A percentile compares a stretch with the other conserved stretches of the same genome.
Evolutionary conservation across 2,113 vertebrate genomes (phyloP).

Genomic region (Lontra canadensis): DNA sequence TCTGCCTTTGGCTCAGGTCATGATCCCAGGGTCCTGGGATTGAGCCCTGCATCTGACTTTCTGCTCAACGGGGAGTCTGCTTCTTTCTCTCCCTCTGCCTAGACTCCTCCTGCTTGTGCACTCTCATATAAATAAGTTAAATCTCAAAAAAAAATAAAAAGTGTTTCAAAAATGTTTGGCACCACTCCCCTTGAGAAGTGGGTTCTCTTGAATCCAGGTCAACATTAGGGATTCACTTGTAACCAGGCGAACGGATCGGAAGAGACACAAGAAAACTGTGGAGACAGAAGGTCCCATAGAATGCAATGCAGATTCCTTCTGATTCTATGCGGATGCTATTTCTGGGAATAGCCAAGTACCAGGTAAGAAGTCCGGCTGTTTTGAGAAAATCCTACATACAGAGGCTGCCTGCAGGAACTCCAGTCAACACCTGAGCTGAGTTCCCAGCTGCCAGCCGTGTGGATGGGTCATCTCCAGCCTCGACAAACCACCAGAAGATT

Average conservation of each 20-base stretch:
- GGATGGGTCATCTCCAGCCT: neutral
- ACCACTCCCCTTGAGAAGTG: neutral
- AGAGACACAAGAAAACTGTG: neutral
- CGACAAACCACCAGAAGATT: neutral
- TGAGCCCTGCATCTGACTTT: neutral
- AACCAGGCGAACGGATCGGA: neutral
- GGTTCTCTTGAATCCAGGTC: neutral
- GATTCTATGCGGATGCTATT: neutral
- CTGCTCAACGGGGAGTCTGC: neutral
- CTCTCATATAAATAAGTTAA: neutral
- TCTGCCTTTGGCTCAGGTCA: neutral
- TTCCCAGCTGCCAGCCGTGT: neutral
- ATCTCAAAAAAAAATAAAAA: neutral
- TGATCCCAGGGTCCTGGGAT: neutral
- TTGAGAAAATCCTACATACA: neutral
- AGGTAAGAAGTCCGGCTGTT: neutral
- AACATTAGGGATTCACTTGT: neutral
- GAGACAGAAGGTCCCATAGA: neutral
- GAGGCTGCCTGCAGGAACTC: neutral
- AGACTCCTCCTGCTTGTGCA: neutral
- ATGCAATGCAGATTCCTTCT: neutral
- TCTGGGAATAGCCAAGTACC: neutral
- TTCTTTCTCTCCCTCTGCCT: neutral
- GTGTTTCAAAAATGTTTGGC: neutral
- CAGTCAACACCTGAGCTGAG: neutral